These are phyloP conservation scores for Hormaphis cornu DNA, from an alignment of 1,140 invertebrate species.

Conservation along the genomic window DNA sequence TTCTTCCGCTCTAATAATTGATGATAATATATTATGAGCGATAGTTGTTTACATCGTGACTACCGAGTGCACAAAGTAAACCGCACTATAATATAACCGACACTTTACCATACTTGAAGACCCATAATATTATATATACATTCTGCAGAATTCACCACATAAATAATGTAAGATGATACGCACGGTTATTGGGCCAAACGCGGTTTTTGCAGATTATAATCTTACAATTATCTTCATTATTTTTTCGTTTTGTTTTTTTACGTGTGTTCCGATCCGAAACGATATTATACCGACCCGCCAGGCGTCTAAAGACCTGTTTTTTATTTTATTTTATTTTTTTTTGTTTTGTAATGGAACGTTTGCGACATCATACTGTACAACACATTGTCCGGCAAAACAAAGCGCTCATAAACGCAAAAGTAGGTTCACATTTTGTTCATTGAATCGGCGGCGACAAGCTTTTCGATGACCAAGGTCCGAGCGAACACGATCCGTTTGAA, in stretches of 20 bases:
- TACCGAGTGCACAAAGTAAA: conserved; percentile 5
- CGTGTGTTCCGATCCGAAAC: neutral
- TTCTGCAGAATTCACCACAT: neutral
- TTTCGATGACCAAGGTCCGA: neutral
- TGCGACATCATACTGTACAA: neutral
- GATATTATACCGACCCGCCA: neutral
- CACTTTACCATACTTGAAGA: no score
- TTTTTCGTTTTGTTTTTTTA: no score
- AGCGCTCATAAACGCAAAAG: neutral
- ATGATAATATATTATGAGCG: neutral
- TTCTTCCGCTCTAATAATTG: conserved; percentile 21
- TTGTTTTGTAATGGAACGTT: neutral
- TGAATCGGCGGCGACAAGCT: neutral
- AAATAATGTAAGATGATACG: neutral
- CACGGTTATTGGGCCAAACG: neutral
- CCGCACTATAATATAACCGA: neutral
- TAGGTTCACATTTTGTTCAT: no score
- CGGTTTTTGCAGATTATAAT: neutral
- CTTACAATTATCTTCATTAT: neutral
- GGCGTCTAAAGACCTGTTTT: neutral
- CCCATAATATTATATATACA: no score
- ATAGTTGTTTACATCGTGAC: conserved; percentile 2
- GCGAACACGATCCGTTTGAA: conserved; percentile 1
- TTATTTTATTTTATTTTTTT: no score
- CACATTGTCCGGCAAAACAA: neutral